Conservation (phyloP, 2,113 vertebrate genomes). For the Carassius carassius region DNA sequence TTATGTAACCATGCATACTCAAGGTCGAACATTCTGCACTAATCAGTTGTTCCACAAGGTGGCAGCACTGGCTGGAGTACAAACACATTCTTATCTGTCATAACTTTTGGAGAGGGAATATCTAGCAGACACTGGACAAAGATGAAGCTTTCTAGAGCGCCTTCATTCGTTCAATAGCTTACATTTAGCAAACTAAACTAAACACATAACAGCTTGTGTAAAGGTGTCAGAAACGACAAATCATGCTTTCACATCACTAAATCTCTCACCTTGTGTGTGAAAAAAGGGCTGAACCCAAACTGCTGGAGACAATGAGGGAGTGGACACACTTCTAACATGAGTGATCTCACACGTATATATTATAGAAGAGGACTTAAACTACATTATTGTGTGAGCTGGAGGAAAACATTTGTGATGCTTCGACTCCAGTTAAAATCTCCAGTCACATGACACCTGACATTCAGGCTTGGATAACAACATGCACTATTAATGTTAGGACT, state of each 20-base stretch:
- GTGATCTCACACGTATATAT: constrained; percentile 67
- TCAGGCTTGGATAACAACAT: neutral
- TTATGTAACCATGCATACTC: too few species aligned
- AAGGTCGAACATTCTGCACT: too few species aligned
- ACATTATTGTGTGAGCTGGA: neutral
- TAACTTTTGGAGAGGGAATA: too few species aligned
- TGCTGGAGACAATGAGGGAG: constrained; percentile 63
- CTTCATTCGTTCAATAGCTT: too few species aligned
- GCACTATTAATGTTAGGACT: neutral
- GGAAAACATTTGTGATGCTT: constrained; percentile 15
- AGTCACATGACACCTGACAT: neutral
- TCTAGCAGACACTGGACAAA: too few species aligned
- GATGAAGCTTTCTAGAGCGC: too few species aligned
- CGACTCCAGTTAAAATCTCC: neutral
- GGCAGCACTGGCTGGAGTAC: too few species aligned
- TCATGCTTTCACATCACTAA: constrained; percentile 23
- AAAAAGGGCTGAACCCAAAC: constrained; percentile 56
- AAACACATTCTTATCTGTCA: too few species aligned
- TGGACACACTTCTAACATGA: constrained; percentile 72
- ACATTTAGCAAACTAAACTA: neutral
- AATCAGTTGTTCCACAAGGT: too few species aligned
- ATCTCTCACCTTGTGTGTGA: constrained; percentile 65
- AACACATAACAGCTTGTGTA: neutral
- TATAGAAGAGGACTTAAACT: constrained; percentile 51
- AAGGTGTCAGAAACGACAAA: constrained; percentile 28